Evolutionary conservation across 2,888 invertebrate genomes (phyloP).

Genomic region (Leptogaster cylindrica): DNA sequence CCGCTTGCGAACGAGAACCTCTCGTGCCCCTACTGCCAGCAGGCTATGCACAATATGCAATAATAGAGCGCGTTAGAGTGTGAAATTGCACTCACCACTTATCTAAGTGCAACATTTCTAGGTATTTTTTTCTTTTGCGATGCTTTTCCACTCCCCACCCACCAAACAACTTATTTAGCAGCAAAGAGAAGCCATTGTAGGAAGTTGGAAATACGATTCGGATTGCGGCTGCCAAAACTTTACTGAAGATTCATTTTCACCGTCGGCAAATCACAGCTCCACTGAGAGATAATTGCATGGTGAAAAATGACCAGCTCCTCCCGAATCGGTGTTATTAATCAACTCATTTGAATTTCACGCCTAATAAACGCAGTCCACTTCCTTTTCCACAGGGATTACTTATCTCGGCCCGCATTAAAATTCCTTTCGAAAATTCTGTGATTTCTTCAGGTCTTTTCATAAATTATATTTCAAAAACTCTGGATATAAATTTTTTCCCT

Average conservation of each 20-base stretch:
- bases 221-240: background rate
- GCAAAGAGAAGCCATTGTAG: background rate
- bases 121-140: constrained; percentile 15
- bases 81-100: constrained; percentile 39
- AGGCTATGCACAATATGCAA: constrained; percentile 24
- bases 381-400: background rate
- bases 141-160: background rate
- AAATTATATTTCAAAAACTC: constrained; percentile 30
- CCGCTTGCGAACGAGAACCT: constrained; percentile 9
- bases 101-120: constrained; percentile 35
- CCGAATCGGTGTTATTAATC: constrained; percentile 17
- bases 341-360: constrained; percentile 36
- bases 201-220: background rate
- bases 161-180: constrained; percentile 9
- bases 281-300: constrained; percentile 15
- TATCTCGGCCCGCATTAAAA: constrained; percentile 25
- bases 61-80: constrained; percentile 41
- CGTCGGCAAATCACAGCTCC: constrained; percentile 14
- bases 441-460: constrained; percentile 1
- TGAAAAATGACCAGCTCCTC: constrained; percentile 24
- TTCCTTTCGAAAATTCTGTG: constrained; percentile 2
- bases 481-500: constrained; percentile 17
- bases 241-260: background rate
- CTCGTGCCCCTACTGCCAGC: background rate
- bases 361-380: constrained; percentile 15